Evolutionary conservation across 2,113 vertebrate species (phyloP).

Genomic region (Pluvianellus socialis): DNA sequence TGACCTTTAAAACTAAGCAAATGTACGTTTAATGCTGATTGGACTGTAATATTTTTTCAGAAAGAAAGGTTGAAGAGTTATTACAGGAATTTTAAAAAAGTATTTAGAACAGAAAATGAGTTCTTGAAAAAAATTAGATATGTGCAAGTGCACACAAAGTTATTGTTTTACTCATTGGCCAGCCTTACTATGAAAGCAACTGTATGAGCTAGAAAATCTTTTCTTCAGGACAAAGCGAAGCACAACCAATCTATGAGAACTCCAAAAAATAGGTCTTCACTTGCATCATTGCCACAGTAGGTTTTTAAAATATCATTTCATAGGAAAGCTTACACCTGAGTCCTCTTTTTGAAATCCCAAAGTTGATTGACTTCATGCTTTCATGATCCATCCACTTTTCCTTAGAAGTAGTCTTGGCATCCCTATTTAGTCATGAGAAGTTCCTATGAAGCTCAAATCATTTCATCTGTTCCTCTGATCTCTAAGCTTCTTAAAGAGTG

Average conservation of each 20-base stretch:
- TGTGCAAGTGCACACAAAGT: neutral
- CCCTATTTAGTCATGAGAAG: neutral
- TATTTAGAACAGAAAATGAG: neutral
- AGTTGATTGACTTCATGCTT: neutral
- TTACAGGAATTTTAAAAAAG: neutral
- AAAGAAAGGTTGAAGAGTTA: neutral
- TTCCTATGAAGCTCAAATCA: neutral
- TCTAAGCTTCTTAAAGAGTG: neutral
- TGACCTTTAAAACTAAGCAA: conserved; percentile 33
- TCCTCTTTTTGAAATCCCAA: neutral
- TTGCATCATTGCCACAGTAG: neutral
- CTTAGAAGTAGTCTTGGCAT: neutral
- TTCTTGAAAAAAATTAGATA: neutral
- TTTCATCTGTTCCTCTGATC: conserved; percentile 15
- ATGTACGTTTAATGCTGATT: neutral
- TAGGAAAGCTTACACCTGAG: neutral
- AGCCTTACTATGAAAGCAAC: neutral
- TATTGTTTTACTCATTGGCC: neutral
- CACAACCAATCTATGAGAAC: neutral
- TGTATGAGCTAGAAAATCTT: neutral
- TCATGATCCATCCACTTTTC: neutral
- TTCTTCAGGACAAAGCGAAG: neutral
- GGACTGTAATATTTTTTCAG: neutral
- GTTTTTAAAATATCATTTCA: neutral
- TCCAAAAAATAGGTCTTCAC: neutral